Base-by-base conservation (phyloP, 2,888 invertebrate species). In the Bellardia pandia region DNA sequence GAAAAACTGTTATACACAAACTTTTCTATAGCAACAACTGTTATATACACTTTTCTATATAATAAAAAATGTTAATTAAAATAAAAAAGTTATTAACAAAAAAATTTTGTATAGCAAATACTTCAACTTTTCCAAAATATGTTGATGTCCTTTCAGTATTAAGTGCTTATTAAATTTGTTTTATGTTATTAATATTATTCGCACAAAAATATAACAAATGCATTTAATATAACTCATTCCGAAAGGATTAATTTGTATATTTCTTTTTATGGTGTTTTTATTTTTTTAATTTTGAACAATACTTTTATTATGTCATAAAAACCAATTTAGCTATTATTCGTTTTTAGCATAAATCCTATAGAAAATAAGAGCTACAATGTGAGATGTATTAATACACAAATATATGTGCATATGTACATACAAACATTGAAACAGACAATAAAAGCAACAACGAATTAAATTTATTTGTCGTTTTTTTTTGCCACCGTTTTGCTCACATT, bases 241-340 rank as follows among this genome's bases (percentile, higher is more conserved):
- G 45, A 56, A 2, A 9, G 56, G 56, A 23, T 9, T 56, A 23
- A 23, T 64, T 40, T 62, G 2, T 62, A 16, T 37, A n/a, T 37
- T 4, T 37, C n/a, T n/a, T 37, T 37, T 45, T 45, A 11, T 45
- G 45, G 13, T 45, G 3, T 48, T 33, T 8, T 68, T 30, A 6
- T 37, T 16, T 76, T 76, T 71, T 62, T 62, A 56, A 40, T 23
- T 40, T 13, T 23, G 5, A 23, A 62, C 71, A 62, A 71, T 62
- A n/a, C 3, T 40, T 68, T 81, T 71, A 53, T 45, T 71, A 60
- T 77, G 56, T n/a, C 30, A 72, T 48, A 66, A 51, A 72, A 77
- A 69, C 56, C 58, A 72, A 80, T 80, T 80, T 72, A 40, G 9
- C 42, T 78, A 53, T 23, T 68, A 68, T 66, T 78, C 45, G 23